Evolutionary conservation across 2,797 vertebrate species (phyloP).

Genomic region (Vireo griseus): DNA sequence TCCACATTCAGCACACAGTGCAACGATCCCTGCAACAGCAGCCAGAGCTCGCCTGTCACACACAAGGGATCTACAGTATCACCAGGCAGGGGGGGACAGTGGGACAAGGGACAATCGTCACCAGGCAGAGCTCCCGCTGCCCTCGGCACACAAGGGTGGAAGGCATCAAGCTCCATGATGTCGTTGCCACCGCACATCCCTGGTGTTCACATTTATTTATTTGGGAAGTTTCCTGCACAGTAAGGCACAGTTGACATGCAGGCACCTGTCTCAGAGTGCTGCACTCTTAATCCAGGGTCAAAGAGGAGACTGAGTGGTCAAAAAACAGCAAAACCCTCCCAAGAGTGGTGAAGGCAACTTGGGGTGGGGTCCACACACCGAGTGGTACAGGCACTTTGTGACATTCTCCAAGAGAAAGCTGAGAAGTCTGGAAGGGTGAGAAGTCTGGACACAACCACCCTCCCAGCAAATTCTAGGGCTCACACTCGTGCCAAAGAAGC

Average conservation of each 20-base stretch:
- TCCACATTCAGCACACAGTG: neutral
- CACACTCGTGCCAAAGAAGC: neutral
- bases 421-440: neutral
- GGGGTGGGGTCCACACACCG: neutral
- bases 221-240: neutral
- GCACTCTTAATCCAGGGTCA: neutral
- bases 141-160: neutral
- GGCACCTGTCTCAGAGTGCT: neutral
- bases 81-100: neutral
- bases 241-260: neutral
- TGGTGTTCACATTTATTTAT: neutral
- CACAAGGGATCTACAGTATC: neutral
- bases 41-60: rapidly evolving
- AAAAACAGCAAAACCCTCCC: neutral
- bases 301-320: neutral
- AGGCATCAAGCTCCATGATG: neutral
- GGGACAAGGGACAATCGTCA: neutral
- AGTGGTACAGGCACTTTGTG: neutral
- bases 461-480: neutral
- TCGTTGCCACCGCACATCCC: rapidly evolving
- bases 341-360: neutral
- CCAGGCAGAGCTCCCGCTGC: neutral
- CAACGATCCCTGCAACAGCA: neutral
- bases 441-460: neutral
- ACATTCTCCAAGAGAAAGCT: neutral